A percentile compares a stretch with the other conserved stretches of the same genome.
These are phyloP conservation scores for Basileuterus tristriatus DNA, from an alignment of 2,797 vertebrate genomes.

Conservation along the genomic window DNA sequence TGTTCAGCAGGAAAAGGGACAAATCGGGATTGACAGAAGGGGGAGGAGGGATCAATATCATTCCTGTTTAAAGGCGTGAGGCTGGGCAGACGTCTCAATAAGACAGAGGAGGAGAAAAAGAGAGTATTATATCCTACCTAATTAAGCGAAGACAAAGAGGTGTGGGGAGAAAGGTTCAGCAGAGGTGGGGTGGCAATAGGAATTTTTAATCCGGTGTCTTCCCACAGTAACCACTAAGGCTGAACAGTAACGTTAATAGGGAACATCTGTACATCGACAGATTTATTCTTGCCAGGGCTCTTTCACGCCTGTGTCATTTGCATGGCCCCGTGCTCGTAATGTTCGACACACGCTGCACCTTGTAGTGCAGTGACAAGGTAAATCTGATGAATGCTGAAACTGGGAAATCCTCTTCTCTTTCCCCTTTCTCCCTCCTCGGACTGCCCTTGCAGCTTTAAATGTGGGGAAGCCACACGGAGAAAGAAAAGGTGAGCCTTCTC, in stretches of 20 bases:
- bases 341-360: conserved; percentile 33
- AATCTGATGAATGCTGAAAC: conserved; percentile 10
- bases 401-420: neutral
- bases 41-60: conserved; percentile 53
- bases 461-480: neutral
- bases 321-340: conserved; percentile 19
- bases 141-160: conserved; percentile 61
- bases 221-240: conserved; percentile 33
- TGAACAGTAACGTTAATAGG: conserved; percentile 60
- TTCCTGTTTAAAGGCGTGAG: conserved; percentile 33
- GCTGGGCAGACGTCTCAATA: conserved; percentile 29
- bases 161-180: conserved; percentile 36
- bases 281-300: conserved; percentile 57
- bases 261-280: conserved; percentile 61
- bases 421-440: neutral
- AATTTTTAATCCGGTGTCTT: conserved; percentile 38
- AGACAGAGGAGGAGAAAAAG: conserved; percentile 15
- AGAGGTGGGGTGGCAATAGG: conserved; percentile 30
- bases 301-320: conserved; percentile 37
- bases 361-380: conserved; percentile 29
- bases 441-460: neutral
- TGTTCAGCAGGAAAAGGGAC: conserved; percentile 44
- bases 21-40: conserved; percentile 46
- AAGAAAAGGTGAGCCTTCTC: neutral
- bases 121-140: conserved; percentile 28